Evolutionary conservation across 2,888 invertebrate species (phyloP).

Genomic region (Lasioglossum leucozonium): DNA sequence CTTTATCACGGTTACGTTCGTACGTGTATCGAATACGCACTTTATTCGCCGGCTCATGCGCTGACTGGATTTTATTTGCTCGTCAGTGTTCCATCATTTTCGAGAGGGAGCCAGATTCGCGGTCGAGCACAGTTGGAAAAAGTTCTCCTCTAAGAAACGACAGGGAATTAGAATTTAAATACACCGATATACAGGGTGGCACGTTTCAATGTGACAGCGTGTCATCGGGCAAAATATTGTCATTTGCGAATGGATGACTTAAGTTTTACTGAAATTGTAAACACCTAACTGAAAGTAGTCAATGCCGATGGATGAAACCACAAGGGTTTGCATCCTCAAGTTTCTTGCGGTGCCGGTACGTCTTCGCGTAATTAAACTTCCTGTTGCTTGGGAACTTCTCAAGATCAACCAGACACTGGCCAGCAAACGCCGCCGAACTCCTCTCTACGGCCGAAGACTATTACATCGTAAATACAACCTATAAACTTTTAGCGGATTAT

Average conservation of each 20-base stretch:
- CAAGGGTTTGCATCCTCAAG: slow-evolving; percentile 63
- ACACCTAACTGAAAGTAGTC: slow-evolving; percentile 49
- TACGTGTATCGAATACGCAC: slow-evolving; percentile 76
- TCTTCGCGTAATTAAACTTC: slow-evolving; percentile 80
- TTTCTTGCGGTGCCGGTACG: slow-evolving; percentile 73
- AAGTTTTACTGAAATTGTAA: no score
- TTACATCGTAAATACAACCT: slow-evolving; percentile 26
- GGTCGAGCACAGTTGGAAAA: slow-evolving; percentile 8
- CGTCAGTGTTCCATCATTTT: slow-evolving; percentile 17
- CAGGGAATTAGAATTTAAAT: neutral
- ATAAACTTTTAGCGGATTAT: neutral
- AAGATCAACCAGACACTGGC: slow-evolving; percentile 68
- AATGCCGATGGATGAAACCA: slow-evolving; percentile 42
- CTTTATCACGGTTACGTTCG: slow-evolving; percentile 71
- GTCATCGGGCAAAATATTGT: no score
- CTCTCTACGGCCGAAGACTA: slow-evolving; percentile 45
- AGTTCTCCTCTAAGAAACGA: neutral
- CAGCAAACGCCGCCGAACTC: slow-evolving; percentile 60
- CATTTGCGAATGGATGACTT: no score
- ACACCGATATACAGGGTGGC: no score
- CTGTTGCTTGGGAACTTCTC: slow-evolving; percentile 67
- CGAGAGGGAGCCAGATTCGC: slow-evolving; percentile 10
- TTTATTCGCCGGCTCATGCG: slow-evolving; percentile 55
- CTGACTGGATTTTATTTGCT: slow-evolving; percentile 54
- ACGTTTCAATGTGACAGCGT: no score